Conservation (phyloP, 2,888 invertebrate species). For the Esperia sulphurella region DNA sequence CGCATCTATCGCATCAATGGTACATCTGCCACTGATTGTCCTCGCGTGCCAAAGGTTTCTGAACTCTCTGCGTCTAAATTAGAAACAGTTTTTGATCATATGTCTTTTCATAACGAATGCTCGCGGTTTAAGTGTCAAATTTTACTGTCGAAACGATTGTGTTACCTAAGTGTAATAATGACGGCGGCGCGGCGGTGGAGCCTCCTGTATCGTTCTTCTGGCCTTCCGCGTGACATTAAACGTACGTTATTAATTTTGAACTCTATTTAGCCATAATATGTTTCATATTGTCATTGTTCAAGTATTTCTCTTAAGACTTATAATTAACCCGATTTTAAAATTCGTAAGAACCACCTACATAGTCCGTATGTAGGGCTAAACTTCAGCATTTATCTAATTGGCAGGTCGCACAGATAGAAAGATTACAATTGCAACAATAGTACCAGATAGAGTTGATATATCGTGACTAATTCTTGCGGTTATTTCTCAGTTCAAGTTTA, state of each 20-base stretch:
- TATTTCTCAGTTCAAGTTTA: constrained; percentile 17
- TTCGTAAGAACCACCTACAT: constrained; percentile 5
- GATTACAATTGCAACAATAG: constrained; percentile 21
- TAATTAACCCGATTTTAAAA: too few relatives aligned
- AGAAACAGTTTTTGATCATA: constrained; percentile 37
- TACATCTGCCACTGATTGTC: constrained; percentile 51
- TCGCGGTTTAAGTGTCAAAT: constrained; percentile 59
- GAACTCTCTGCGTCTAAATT: constrained; percentile 31
- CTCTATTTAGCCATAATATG: too few relatives aligned
- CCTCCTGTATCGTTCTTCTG: constrained; percentile 53
- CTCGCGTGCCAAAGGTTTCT: constrained; percentile 32
- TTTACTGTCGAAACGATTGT: constrained; percentile 62
- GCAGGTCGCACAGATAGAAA: constrained; percentile 26
- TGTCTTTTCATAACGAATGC: constrained; percentile 34
- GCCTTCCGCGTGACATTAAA: constrained; percentile 57
- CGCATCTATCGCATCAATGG: constrained; percentile 36
- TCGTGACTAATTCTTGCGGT: constrained; percentile 2
- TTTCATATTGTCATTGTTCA: too few relatives aligned
- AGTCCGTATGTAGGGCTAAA: too few relatives aligned
- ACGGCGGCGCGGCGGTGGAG: constrained; percentile 39
- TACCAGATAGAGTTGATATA: constrained; percentile 22
- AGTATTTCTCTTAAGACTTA: too few relatives aligned
- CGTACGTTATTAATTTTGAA: too few relatives aligned
- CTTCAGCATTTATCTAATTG: constrained; percentile 30
- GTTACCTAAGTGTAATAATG: constrained; percentile 57